A percentile compares a stretch with the other conserved stretches of the same genome.
Evolutionary conservation across 2,113 vertebrate genomes (phyloP).

Genomic region (Colius striatus): DNA sequence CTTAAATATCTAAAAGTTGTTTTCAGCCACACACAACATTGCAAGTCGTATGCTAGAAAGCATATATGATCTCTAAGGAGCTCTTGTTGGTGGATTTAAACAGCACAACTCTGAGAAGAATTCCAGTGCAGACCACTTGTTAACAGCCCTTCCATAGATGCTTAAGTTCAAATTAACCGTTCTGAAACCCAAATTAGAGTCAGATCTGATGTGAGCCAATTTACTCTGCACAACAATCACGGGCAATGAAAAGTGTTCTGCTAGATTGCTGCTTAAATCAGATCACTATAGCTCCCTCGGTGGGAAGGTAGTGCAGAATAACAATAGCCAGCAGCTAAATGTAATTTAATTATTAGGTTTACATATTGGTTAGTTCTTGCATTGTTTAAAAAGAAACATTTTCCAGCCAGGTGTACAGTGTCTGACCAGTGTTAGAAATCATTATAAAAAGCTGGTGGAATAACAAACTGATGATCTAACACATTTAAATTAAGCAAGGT

Average conservation of each 20-base stretch:
- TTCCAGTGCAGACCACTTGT: conserved; percentile 30
- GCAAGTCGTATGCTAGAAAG: conserved; percentile 10
- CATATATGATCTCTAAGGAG: neutral
- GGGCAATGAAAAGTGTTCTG: conserved; percentile 56
- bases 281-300: conserved; percentile 24
- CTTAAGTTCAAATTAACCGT: conserved; percentile 71
- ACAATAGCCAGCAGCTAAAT: conserved; percentile 58
- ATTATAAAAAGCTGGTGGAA: conserved; percentile 33
- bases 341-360: conserved; percentile 70
- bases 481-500: conserved; percentile 19
- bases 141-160: conserved; percentile 54
- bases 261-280: conserved; percentile 51
- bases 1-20: conserved; percentile 36
- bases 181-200: conserved; percentile 72
- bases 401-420: conserved; percentile 44
- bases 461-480: conserved; percentile 3
- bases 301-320: conserved; percentile 12
- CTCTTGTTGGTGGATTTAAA: conserved; percentile 12
- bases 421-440: conserved; percentile 9
- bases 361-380: conserved; percentile 32
- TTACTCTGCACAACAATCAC: conserved; percentile 43
- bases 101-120: neutral
- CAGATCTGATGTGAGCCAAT: conserved; percentile 65
- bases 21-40: neutral
- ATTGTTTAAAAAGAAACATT: conserved; percentile 64